Conservation (phyloP, 1,140 invertebrate genomes). For the Cotesia vestalis region DNA sequence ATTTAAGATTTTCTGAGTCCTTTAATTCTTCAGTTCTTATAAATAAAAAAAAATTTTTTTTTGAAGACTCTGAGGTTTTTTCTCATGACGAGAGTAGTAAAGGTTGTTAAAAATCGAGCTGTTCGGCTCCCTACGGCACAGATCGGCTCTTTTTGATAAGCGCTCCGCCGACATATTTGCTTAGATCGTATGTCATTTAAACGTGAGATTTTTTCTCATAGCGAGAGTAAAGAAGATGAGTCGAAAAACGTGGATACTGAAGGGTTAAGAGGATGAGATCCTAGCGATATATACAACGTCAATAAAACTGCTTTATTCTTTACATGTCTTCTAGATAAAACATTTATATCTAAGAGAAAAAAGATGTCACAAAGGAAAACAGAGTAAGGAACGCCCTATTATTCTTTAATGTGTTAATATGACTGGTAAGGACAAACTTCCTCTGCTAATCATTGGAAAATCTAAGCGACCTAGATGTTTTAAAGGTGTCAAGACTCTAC, state of each 20-base stretch:
- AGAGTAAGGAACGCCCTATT: slow-evolving; percentile 33
- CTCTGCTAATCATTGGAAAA: slow-evolving; percentile 39
- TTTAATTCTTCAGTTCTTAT: too few species aligned
- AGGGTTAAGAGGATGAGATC: slow-evolving; percentile 19
- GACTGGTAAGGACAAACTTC: slow-evolving; percentile 41
- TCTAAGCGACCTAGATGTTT: slow-evolving; percentile 61
- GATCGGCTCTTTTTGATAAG: too few species aligned
- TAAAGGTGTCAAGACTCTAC: slow-evolving; percentile 59
- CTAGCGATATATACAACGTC: slow-evolving; percentile 11
- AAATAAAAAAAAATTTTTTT: too few species aligned
- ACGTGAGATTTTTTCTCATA: too few species aligned
- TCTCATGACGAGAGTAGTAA: too few species aligned
- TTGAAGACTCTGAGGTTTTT: too few species aligned
- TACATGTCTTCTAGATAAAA: slow-evolving; percentile 16
- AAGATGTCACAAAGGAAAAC: slow-evolving; percentile 33
- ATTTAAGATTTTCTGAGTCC: slow-evolving; percentile 35
- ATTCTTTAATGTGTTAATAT: slow-evolving; percentile 34
- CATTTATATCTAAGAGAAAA: slow-evolving; percentile 14
- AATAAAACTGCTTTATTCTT: slow-evolving; percentile 19
- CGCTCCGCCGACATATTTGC: too few species aligned
- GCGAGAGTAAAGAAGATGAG: too few species aligned
- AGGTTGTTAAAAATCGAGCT: too few species aligned
- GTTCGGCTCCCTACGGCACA: too few species aligned
- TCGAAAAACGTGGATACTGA: too few species aligned
- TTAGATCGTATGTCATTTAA: too few species aligned